phyloP scores from a whole-genome alignment of 2,888 invertebrate genomes.

The Stenodema calcarata region DNA sequence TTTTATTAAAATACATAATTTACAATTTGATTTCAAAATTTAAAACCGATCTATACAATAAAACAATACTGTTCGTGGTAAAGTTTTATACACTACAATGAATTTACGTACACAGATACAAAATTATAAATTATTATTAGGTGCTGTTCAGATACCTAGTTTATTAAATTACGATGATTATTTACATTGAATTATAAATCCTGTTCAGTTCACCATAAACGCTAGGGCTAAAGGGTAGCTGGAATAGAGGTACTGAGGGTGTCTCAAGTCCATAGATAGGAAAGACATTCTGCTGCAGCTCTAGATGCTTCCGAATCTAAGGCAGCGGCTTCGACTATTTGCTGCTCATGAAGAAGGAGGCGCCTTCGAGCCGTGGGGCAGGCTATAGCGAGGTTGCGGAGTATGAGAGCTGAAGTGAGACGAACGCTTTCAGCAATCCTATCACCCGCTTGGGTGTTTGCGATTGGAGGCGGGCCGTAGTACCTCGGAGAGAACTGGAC shows the following conservation, averaged over 20 bases:
- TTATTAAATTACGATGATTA: conserved; percentile 17
- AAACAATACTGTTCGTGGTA: conserved; percentile 49
- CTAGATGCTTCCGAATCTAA: conserved; percentile 20
- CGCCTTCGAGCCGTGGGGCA: conserved; percentile 1
- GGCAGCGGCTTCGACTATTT: conserved; percentile 34
- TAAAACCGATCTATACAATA: conserved; percentile 35
- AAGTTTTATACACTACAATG: conserved; percentile 32
- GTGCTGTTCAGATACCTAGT: conserved; percentile 8
- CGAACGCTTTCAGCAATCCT: conserved; percentile 40
- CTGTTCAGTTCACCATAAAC: background rate
- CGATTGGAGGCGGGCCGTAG: conserved; percentile 23
- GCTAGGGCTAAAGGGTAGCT: background rate
- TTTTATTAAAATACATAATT: conserved; percentile 46
- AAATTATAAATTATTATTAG: conserved; percentile 27
- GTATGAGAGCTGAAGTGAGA: conserved; percentile 29
- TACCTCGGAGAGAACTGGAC: background rate
- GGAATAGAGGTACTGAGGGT: background rate
- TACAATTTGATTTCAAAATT: conserved; percentile 37
- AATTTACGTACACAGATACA: conserved; percentile 21
- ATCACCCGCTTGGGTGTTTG: conserved; percentile 31
- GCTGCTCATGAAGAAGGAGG: conserved; percentile 29
- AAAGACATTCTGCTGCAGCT: conserved; percentile 43
- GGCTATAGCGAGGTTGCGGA: conserved; percentile 12
- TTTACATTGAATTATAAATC: conserved; percentile 8
- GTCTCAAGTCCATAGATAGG: conserved; percentile 30